Percentiles rank a stretch among this genome's conserved stretches.
These are phyloP conservation scores for Gorsachius magnificus DNA, from an alignment of 2,797 vertebrate species.

Conservation along the genomic window DNA sequence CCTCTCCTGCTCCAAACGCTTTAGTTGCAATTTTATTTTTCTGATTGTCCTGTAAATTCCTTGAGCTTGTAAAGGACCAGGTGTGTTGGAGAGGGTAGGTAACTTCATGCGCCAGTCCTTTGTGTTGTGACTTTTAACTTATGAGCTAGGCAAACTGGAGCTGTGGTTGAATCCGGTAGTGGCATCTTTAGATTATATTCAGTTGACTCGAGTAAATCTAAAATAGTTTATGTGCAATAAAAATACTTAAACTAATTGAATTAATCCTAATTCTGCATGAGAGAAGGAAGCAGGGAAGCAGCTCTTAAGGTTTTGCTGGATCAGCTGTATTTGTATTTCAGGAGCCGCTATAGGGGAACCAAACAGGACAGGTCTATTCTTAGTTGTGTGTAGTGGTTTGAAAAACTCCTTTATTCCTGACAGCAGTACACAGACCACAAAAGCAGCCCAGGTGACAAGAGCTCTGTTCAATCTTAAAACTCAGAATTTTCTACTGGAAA, in stretches of 20 bases:
- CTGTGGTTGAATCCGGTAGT: neutral
- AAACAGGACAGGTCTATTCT: neutral
- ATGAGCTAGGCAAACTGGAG: neutral
- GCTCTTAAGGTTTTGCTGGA: neutral
- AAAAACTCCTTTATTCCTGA: neutral
- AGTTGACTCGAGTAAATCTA: neutral
- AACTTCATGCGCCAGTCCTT: neutral
- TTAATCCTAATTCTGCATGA: neutral
- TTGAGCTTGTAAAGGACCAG: neutral
- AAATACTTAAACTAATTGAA: neutral
- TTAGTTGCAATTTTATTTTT: fast-evolving
- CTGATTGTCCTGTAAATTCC: neutral
- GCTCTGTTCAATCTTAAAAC: neutral
- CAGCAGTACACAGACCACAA: neutral
- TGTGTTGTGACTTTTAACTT: neutral
- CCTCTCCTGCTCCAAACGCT: neutral
- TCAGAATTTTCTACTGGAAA: neutral
- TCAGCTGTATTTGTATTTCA: neutral
- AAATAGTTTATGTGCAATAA: neutral
- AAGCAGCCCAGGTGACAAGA: neutral
- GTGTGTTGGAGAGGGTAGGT: neutral
- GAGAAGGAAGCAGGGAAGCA: neutral
- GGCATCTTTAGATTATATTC: neutral
- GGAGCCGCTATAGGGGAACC: neutral
- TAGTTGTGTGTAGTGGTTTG: neutral